A percentile compares a stretch with the other conserved stretches of the same genome.
phyloP scores from a whole-genome alignment of 2,888 invertebrate genomes.

The Amphipyra tragopoginis region DNA sequence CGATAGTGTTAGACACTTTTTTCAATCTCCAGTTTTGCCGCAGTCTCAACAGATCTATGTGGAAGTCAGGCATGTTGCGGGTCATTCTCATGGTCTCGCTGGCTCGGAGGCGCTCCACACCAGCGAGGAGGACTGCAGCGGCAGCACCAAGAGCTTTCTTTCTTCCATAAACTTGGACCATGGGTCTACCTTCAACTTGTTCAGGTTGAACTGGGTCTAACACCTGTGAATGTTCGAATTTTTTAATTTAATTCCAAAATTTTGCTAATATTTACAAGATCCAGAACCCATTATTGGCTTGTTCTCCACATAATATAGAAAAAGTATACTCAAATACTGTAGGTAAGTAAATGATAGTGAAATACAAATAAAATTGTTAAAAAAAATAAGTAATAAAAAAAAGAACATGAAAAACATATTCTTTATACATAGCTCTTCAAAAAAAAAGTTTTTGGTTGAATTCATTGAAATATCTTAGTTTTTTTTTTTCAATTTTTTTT shows the following conservation, averaged over 20 bases:
- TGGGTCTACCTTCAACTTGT: slow-evolving; percentile 94
- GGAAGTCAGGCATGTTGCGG: slow-evolving; percentile 96
- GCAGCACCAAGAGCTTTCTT: slow-evolving; percentile 97
- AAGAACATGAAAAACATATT: no score
- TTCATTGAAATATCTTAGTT: no score
- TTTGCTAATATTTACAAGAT: no score
- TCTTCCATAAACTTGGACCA: slow-evolving; percentile 97
- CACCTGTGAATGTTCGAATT: slow-evolving; percentile 70
- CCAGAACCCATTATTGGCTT: no score
- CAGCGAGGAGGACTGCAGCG: slow-evolving; percentile 94
- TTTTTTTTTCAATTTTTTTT: no score
- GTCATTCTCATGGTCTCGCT: slow-evolving; percentile 94
- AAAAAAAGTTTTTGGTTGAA: no score
- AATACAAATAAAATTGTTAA: no score
- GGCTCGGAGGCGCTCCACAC: slow-evolving; percentile 95
- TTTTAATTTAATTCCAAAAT: neutral
- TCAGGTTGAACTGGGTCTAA: slow-evolving; percentile 97
- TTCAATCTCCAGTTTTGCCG: slow-evolving; percentile 99
- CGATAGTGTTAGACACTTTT: slow-evolving; percentile 98
- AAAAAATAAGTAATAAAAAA: no score
- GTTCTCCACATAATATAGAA: no score
- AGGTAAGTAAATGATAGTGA: no score
- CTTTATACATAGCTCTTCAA: no score
- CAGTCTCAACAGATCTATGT: slow-evolving; percentile 96
- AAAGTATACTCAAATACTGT: no score